phyloP scores from a whole-genome alignment of 2,888 invertebrate genomes.

The Cryptus viduatorius region DNA sequence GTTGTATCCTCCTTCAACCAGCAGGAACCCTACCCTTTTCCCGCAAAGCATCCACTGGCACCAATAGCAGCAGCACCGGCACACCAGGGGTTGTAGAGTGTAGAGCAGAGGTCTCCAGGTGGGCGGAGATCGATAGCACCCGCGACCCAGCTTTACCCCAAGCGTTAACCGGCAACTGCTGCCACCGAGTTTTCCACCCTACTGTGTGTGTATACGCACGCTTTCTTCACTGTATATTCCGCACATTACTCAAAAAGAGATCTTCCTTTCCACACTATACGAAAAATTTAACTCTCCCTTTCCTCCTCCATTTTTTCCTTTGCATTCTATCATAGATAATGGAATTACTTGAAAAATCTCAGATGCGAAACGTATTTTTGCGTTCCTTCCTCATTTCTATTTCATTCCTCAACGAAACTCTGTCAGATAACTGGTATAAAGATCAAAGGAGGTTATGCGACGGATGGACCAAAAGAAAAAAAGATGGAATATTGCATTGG shows the following conservation, averaged over 20 bases:
- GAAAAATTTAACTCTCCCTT: too few species aligned
- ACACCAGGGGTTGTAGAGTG: slow-evolving; percentile 64
- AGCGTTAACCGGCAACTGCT: slow-evolving; percentile 77
- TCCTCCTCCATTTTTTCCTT: too few species aligned
- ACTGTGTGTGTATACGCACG: slow-evolving; percentile 66
- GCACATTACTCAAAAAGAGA: neutral
- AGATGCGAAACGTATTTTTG: too few species aligned
- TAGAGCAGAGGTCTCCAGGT: slow-evolving; percentile 79
- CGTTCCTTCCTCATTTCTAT: too few species aligned
- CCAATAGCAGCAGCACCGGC: slow-evolving; percentile 41
- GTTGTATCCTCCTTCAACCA: slow-evolving; percentile 43
- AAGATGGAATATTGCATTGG: too few species aligned
- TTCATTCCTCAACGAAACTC: too few species aligned
- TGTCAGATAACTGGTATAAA: too few species aligned
- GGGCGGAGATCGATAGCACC: slow-evolving; percentile 83
- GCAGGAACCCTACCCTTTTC: slow-evolving; percentile 56
- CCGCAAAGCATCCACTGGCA: slow-evolving; percentile 56
- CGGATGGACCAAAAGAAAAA: too few species aligned
- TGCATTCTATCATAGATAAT: too few species aligned
- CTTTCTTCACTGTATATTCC: slow-evolving; percentile 22
- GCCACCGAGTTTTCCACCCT: slow-evolving; percentile 75
- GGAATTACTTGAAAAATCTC: too few species aligned
- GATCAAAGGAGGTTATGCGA: too few species aligned
- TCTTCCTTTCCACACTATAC: too few species aligned
- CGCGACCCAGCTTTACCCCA: slow-evolving; percentile 82